Conservation (phyloP, 92 coral and sea anemone genomes). For the Galaxea fascicularis region DNA sequence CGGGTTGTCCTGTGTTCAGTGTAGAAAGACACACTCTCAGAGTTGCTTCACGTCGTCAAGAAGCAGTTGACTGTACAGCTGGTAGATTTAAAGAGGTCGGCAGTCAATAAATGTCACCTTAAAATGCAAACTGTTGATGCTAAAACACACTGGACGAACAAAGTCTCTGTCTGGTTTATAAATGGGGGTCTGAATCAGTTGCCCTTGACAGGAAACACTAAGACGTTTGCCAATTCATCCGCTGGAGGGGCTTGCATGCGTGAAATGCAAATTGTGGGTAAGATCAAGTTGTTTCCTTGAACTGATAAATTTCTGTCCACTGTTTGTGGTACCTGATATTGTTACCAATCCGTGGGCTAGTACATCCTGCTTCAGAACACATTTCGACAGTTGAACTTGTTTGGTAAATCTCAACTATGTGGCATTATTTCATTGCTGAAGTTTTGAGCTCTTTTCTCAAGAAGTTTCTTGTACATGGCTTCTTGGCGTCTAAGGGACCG, state of each 20-base stretch:
- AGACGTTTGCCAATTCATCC: neutral
- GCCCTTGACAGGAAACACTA: neutral
- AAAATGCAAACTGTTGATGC: neutral
- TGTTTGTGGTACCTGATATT: neutral
- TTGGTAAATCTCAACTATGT: no score
- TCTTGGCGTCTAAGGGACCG: no score
- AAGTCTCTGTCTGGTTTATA: conserved; percentile 4
- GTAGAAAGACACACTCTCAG: neutral
- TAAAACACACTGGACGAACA: neutral
- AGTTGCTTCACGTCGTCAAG: neutral
- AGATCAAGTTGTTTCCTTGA: neutral
- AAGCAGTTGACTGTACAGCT: neutral
- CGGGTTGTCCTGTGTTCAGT: neutral
- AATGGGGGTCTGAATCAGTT: neutral
- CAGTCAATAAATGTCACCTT: neutral
- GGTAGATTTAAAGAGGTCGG: neutral
- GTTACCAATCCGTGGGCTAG: no score
- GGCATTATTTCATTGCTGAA: no score
- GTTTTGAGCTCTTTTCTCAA: no score
- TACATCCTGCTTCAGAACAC: no score
- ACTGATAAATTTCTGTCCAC: neutral
- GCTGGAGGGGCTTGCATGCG: neutral
- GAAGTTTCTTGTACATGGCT: no score
- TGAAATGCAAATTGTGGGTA: conserved; percentile 1
- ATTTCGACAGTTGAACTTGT: no score